Base-by-base conservation (phyloP, 1,140 invertebrate genomes). In the Triops longicaudatus region DNA sequence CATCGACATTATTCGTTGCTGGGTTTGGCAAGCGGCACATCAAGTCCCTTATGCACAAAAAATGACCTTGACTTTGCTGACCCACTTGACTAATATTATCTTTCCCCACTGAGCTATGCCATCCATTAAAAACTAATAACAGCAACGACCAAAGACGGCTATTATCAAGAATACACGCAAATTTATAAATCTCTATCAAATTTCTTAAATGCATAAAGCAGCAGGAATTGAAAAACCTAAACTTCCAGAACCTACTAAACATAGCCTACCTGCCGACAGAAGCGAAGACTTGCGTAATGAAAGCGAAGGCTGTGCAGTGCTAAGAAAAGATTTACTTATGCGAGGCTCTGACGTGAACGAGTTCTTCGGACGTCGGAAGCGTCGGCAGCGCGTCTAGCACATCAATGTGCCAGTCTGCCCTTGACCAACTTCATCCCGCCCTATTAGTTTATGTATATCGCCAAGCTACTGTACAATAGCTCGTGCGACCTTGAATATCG, bases 401-500 rank as follows among this genome's bases (percentile, higher is more conserved):
- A 1, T 17, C 50, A 63, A 22, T 63, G 50, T 63, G 9, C 50
- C 50, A 63, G 50, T 63, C 17, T 63, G 22, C 50, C 50, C 50
- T 63, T 63, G 50, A 63, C 50, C 50, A 63, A 63, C 50, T 63
- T 63, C 50, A 63, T 63, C 50, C 50, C 50, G 50, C 50, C 50
- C 50, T 22, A 63, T 6, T 63, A 63, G 50, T 63, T 37, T 63
- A 63, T 22, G 50, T 14, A 17, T 22, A 63, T n/a, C 12, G 12
- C 44, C 14, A 63, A 17, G 14, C 50, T 22, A 17, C 50, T 63
- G 50, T 22, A 63, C 50, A 63, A 63, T 63, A 22, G n/a, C n/a
- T 7, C 14, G 17, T 63, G 9, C 17, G 22, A 63, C 50, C 50
- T 63, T 63, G 50, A 12, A 63, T 6, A 11, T 63, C 50, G 22